These are phyloP conservation scores for Jordanella pulchra DNA, from an alignment of 2,797 vertebrate genomes.

Conservation along the genomic window DNA sequence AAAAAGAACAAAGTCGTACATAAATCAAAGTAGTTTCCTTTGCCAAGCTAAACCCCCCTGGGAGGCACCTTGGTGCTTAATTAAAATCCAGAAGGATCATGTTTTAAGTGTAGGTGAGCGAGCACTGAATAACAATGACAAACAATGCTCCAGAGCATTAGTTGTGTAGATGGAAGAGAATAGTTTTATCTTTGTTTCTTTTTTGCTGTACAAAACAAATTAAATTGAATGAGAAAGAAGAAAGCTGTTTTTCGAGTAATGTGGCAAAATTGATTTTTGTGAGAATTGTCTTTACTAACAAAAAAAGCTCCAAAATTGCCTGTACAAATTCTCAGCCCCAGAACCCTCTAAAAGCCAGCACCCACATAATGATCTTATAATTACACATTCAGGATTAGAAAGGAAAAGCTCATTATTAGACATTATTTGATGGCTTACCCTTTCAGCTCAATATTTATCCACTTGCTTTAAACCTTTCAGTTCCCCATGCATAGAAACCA, in stretches of 20 bases:
- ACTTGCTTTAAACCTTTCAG: slow-evolving; percentile 30
- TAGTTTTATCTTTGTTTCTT: slow-evolving; percentile 62
- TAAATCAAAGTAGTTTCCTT: slow-evolving; percentile 85
- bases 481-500: slow-evolving; percentile 32
- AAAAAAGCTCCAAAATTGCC: no score
- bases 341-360: slow-evolving; percentile 69
- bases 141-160: slow-evolving; percentile 78
- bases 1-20: slow-evolving; percentile 82
- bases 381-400: slow-evolving; percentile 77
- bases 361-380: slow-evolving; percentile 79
- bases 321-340: slow-evolving; percentile 30
- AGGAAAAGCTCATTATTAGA: slow-evolving; percentile 76
- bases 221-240: slow-evolving; percentile 62
- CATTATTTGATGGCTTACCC: slow-evolving; percentile 71
- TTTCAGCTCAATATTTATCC: slow-evolving; percentile 58
- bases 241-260: slow-evolving; percentile 36
- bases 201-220: slow-evolving; percentile 64
- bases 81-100: slow-evolving; percentile 88
- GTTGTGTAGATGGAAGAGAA: slow-evolving; percentile 73
- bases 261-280: slow-evolving; percentile 47
- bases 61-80: slow-evolving; percentile 84
- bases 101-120: slow-evolving; percentile 85
- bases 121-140: slow-evolving; percentile 85
- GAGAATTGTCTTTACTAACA: slow-evolving; percentile 57
- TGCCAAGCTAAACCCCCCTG: slow-evolving; percentile 79